These are phyloP conservation scores for Zosterops borbonicus DNA, from an alignment of 2,113 vertebrate genomes.

Conservation along the genomic window DNA sequence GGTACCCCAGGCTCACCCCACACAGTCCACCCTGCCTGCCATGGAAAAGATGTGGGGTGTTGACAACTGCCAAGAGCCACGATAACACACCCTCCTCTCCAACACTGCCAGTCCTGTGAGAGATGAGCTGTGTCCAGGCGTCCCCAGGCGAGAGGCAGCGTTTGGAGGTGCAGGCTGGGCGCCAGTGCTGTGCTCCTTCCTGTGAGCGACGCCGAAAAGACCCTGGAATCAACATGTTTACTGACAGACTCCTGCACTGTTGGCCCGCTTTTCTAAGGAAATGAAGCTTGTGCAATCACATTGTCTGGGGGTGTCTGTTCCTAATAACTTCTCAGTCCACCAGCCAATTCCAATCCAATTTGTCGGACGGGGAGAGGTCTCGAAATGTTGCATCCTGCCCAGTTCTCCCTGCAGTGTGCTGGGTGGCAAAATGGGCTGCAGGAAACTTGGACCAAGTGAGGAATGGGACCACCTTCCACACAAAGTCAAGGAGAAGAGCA, in stretches of 20 bases:
- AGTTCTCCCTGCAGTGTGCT: not conserved
- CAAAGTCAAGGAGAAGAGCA: not conserved
- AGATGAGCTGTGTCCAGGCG: fast-evolving
- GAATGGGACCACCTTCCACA: not conserved
- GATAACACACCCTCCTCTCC: fast-evolving
- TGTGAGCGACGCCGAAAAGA: not conserved
- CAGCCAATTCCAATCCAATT: slow-evolving; percentile 53
- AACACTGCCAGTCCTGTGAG: fast-evolving
- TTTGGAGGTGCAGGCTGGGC: not conserved
- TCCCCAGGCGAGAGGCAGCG: fast-evolving
- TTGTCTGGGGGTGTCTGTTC: slow-evolving; percentile 69
- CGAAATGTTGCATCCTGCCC: not conserved
- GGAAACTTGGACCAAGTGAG: not conserved
- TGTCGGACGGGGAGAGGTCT: not conserved
- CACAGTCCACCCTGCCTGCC: not conserved
- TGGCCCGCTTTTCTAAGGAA: slow-evolving; percentile 65
- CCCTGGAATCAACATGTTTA: slow-evolving; percentile 65
- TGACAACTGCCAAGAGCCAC: not conserved
- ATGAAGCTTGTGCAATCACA: slow-evolving; percentile 68
- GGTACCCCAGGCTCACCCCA: fast-evolving
- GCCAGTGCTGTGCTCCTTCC: not conserved
- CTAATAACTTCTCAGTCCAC: slow-evolving; percentile 57
- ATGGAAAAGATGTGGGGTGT: not conserved
- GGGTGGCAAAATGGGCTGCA: not conserved
- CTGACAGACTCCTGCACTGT: slow-evolving; percentile 54